Evolutionary conservation across 2,888 invertebrate genomes (phyloP), one percentile per base, ranked within the genome.

Genomic region (Campoletis raptor): DNA sequence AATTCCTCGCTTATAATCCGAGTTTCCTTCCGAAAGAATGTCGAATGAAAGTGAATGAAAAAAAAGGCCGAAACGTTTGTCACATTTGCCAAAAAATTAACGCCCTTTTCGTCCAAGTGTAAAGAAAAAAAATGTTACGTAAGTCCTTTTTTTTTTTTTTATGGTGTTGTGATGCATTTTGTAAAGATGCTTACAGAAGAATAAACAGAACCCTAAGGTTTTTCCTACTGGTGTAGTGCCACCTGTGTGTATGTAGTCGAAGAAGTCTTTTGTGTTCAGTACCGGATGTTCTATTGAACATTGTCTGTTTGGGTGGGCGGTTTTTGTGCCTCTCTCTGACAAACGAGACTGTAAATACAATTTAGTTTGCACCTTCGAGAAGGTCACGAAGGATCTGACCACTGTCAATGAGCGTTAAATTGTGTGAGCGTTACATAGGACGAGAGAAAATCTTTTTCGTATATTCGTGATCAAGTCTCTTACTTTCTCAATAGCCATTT

Each of bases 251-350:
- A 21, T 61, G 61, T 54, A 48, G 48, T 57, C 48, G n/a, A 45
- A 40, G 45, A 73, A 40, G 36, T 54, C 52, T 48, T 24, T 64
- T 40, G 67, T 48, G 40, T 61, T 52, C 42, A 42, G 54, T 45
- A 78, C 86, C 93, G 93, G 93, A 93, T 93, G 92, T 91, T 84
- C 91, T 89, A 90, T 92, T 90, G 90, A 90, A 88, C 88, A 92
- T 92, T 92, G 91, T 91, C 86, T 89, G 72, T 87, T 90, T 83
- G 88, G 86, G 90, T 91, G 90, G 92, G 92, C 91, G 91, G 85
- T 86, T 66, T 48, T 40, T 52, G 81, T 61, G 90, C 89, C 88
- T 85, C 90, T 88, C 89, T 88, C 90, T 90, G 90, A 70, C 88
- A 88, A 74, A 91, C 90, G 90, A 92, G 90, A 89, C 83, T 90